Evolutionary conservation across 1,140 invertebrate species (phyloP).

Genomic region (Rhopalosiphum maidis): DNA sequence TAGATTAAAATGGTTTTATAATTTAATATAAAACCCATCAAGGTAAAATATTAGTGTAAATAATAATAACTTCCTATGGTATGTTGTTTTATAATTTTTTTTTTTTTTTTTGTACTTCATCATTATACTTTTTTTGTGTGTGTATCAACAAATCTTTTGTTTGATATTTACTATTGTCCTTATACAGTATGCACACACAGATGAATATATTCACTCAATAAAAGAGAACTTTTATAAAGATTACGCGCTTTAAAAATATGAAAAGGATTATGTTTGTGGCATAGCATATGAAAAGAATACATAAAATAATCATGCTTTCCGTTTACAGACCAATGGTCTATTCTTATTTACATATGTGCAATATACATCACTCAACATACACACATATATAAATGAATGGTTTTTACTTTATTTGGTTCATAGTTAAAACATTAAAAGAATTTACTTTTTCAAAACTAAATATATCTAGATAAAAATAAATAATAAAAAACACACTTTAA

Average conservation of each 20-base stretch:
- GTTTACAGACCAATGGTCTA: background rate
- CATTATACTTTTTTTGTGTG: slow-evolving; percentile 24
- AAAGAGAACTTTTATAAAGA: slow-evolving; percentile 14
- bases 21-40: background rate
- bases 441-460: background rate
- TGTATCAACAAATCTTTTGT: slow-evolving; percentile 32
- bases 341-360: background rate
- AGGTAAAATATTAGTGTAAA: background rate
- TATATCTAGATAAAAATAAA: background rate
- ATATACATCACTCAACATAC: background rate
- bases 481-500: background rate
- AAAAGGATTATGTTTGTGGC: background rate
- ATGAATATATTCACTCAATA: slow-evolving; percentile 14
- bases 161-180: background rate
- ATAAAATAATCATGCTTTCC: background rate
- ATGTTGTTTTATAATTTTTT: background rate
- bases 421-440: background rate
- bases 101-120: background rate
- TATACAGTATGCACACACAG: background rate
- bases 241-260: background rate
- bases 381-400: background rate
- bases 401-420: background rate
- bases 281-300: background rate
- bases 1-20: background rate
- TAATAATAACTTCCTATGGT: background rate